These are phyloP conservation scores for Drosophila pandora DNA, from an alignment of 1,140 invertebrate genomes.

Conservation along the genomic window DNA sequence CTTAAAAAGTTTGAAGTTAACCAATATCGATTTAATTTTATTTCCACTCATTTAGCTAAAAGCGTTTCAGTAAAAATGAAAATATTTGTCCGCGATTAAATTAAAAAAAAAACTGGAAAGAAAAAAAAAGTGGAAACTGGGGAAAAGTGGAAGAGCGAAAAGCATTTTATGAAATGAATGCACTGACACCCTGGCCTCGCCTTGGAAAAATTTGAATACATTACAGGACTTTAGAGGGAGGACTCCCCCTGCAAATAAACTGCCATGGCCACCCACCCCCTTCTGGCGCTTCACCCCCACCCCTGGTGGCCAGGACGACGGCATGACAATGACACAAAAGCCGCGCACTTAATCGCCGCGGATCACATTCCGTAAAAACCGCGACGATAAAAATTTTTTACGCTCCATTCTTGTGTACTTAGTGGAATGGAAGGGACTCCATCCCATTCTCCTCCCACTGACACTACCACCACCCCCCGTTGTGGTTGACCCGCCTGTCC, in stretches of 20 bases:
- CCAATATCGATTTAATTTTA: conserved; percentile 83
- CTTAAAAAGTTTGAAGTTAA: conserved; percentile 64
- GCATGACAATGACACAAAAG: conserved; percentile 83
- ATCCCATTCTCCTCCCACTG: neutral
- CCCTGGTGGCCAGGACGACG: conserved; percentile 49
- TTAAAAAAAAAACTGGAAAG: conserved; percentile 56
- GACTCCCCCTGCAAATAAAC: conserved; percentile 63
- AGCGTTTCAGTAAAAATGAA: conserved; percentile 69
- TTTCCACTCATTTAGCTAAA: conserved; percentile 83
- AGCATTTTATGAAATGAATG: conserved; percentile 82
- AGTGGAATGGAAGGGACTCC: conserved; percentile 72
- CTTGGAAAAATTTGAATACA: conserved; percentile 82
- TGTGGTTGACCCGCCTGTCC: conserved; percentile 72
- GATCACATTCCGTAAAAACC: conserved; percentile 83
- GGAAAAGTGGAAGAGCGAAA: conserved; percentile 41
- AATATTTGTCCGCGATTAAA: conserved; percentile 83
- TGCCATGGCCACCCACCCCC: conserved; percentile 22
- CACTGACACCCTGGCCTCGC: conserved; percentile 77
- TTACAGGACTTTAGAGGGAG: conserved; percentile 50
- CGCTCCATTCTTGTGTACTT: conserved; percentile 81
- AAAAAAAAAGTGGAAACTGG: conserved; percentile 26
- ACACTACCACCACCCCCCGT: conserved; percentile 21
- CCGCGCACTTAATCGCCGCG: conserved; percentile 82
- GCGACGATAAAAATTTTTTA: conserved; percentile 83
- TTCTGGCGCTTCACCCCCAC: conserved; percentile 26